These are phyloP conservation scores for Grammomys surdaster DNA, from an alignment of 2,113 vertebrate species.

Conservation along the genomic window DNA sequence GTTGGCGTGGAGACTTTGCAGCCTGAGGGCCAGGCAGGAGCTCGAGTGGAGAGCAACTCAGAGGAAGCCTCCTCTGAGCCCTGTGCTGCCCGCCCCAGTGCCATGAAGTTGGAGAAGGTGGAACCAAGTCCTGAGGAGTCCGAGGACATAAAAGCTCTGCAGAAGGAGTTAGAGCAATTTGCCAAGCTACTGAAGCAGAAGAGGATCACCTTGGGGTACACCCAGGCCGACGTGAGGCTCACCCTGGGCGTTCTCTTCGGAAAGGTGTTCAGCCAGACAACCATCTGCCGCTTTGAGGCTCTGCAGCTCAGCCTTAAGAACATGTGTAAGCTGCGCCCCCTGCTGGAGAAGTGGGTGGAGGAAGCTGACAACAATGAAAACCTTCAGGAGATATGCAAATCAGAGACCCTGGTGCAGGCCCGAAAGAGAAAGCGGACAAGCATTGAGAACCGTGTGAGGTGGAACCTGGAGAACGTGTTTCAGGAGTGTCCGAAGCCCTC, in stretches of 20 bases:
- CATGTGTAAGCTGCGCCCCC: slow-evolving; percentile 90
- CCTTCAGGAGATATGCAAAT: slow-evolving; percentile 87
- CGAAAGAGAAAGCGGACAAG: slow-evolving; percentile 84
- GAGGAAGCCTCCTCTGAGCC: slow-evolving; percentile 73
- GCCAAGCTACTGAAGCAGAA: slow-evolving; percentile 93
- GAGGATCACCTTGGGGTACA: slow-evolving; percentile 93
- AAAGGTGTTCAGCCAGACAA: slow-evolving; percentile 91
- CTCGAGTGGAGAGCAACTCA: slow-evolving; percentile 56
- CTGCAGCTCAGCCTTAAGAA: slow-evolving; percentile 91
- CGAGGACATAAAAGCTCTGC: slow-evolving; percentile 87
- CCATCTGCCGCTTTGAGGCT: slow-evolving; percentile 90
- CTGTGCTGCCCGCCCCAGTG: background rate
- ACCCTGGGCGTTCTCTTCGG: slow-evolving; percentile 93
- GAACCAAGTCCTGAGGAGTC: slow-evolving; percentile 70
- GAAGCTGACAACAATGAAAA: slow-evolving; percentile 88
- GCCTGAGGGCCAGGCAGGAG: slow-evolving; percentile 59
- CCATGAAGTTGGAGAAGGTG: slow-evolving; percentile 71
- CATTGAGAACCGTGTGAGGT: slow-evolving; percentile 82
- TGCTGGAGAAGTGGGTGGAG: slow-evolving; percentile 89
- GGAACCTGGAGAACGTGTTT: slow-evolving; percentile 82
- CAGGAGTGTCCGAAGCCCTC: slow-evolving; percentile 84
- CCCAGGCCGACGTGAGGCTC: slow-evolving; percentile 93
- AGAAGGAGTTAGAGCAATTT: slow-evolving; percentile 89
- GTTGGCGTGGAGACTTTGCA: slow-evolving; percentile 65
- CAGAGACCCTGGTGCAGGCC: slow-evolving; percentile 81